Conservation (phyloP, 2,888 invertebrate genomes). For the Labia minor region DNA sequence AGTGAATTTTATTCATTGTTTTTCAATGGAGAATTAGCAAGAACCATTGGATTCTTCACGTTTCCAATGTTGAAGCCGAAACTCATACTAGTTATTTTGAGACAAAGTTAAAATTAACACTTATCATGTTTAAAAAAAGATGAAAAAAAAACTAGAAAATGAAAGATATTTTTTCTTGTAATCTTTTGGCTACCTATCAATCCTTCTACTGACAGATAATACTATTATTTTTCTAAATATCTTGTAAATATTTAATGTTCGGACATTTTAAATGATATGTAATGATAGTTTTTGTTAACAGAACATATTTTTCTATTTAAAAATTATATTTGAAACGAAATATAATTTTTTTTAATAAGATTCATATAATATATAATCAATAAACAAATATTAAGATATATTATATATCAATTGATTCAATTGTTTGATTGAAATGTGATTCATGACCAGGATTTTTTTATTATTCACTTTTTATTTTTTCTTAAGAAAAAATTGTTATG, state of each 20-base stretch:
- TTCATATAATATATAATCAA: no score
- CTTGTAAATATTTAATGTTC: neutral
- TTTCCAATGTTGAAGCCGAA: neutral
- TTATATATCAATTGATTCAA: no score
- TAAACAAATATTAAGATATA: no score
- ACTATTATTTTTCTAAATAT: neutral
- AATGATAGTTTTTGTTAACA: neutral
- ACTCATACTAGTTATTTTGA: neutral
- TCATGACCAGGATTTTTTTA: no score
- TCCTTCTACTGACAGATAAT: neutral
- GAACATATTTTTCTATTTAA: neutral
- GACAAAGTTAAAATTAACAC: slow-evolving; percentile 7
- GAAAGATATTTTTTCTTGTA: neutral
- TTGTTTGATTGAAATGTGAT: no score
- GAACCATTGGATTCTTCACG: neutral
- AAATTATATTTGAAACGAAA: no score
- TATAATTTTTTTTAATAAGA: neutral
- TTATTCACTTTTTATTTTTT: no score
- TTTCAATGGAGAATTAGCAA: neutral
- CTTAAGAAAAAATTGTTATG: no score
- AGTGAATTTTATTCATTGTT: no score
- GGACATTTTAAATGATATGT: neutral
- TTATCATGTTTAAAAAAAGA: slow-evolving; percentile 8
- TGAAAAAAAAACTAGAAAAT: neutral
- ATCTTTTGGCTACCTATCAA: neutral